Evolutionary conservation across 2,888 invertebrate species (phyloP).

Genomic region (Pseudoips prasinana): DNA sequence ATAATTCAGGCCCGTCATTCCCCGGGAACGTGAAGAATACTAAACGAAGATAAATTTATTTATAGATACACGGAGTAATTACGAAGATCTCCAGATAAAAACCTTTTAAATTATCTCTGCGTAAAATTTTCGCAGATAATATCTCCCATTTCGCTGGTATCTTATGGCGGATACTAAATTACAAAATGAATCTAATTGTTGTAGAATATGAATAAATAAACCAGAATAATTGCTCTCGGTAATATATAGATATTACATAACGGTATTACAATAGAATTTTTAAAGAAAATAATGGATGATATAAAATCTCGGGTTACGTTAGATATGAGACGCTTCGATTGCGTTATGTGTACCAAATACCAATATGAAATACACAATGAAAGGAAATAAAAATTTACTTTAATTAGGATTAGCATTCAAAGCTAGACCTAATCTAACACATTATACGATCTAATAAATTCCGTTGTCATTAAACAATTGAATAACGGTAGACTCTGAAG

Average conservation of each 20-base stretch:
- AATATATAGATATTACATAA: constrained; percentile 43
- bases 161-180: constrained; percentile 22
- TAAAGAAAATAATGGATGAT: constrained; percentile 20
- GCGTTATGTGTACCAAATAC: constrained; percentile 2
- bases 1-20: no score
- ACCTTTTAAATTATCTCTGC: constrained; percentile 2
- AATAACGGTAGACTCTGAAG: not conserved
- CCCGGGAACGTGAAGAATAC: not conserved
- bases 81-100: constrained; percentile 4
- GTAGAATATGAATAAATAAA: constrained; percentile 28
- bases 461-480: no score
- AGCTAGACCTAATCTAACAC: no score
- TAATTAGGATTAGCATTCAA: no score
- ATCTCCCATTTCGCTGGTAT: constrained; percentile 13
- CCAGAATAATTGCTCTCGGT: constrained; percentile 28
- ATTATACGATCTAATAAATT: no score
- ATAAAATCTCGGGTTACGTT: constrained; percentile 4
- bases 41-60: no score
- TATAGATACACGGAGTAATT: no score
- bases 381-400: not conserved
- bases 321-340: constrained; percentile 9
- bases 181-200: constrained; percentile 30
- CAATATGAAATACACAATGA: constrained; percentile 18
- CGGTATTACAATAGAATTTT: constrained; percentile 28
- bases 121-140: constrained; percentile 4